Evolutionary conservation across 2,797 vertebrate genomes (phyloP).

Genomic region (Lacerta bilineata): DNA sequence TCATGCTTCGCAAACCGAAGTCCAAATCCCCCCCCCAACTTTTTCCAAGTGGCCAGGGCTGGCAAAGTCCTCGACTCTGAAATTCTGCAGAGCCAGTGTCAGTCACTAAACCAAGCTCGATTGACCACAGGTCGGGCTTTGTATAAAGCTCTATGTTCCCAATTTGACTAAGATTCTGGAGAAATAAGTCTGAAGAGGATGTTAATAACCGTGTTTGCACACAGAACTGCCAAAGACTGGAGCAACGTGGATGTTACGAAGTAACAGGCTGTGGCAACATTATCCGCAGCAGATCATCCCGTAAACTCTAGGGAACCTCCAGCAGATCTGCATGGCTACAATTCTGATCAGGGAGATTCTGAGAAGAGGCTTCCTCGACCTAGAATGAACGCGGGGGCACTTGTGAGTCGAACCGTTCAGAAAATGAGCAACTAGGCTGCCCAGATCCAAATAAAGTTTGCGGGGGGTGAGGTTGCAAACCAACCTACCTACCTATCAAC

Average conservation of each 20-base stretch:
- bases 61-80: too few species aligned
- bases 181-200: not conserved
- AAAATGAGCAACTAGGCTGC: not conserved
- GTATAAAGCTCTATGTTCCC: not conserved
- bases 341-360: not conserved
- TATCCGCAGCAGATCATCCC: too few species aligned
- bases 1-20: too few species aligned
- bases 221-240: not conserved
- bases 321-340: not conserved
- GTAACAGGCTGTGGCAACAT: too few species aligned
- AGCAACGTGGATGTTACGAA: too few species aligned
- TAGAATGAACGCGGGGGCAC: not conserved
- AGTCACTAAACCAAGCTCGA: too few species aligned
- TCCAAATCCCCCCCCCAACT: too few species aligned
- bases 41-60: too few species aligned
- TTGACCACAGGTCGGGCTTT: too few species aligned
- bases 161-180: not conserved
- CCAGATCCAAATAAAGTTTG: not conserved
- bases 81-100: too few species aligned
- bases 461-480: not conserved
- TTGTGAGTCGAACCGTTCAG: not conserved
- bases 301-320: not conserved
- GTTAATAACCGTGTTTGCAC: not conserved
- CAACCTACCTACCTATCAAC: not conserved
- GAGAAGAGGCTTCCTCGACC: not conserved